A percentile compares a stretch with the other conserved stretches of the same genome.
These are phyloP conservation scores for Bucco capensis DNA, from an alignment of 2,113 vertebrate genomes.

Conservation along the genomic window DNA sequence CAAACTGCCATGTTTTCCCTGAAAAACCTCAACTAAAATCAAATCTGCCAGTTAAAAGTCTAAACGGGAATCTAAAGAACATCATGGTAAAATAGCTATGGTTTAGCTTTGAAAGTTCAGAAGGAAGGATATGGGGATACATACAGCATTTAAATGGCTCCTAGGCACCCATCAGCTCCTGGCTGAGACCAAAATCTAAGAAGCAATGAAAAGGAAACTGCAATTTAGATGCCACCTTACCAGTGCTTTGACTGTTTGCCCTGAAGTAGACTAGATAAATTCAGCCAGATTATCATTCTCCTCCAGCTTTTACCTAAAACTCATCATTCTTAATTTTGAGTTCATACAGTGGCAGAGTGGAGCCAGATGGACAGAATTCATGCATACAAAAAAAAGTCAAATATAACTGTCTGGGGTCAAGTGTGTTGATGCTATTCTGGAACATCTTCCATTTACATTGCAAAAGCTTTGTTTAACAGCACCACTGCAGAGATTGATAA, in stretches of 20 bases:
- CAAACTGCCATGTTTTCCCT: not conserved
- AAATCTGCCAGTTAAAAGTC: not conserved
- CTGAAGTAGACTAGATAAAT: not conserved
- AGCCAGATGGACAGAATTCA: not conserved
- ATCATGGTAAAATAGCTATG: not conserved
- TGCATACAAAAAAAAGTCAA: not conserved
- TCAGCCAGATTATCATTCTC: not conserved
- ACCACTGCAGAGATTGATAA: not conserved
- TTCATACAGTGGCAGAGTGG: not conserved
- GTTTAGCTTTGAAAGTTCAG: not conserved
- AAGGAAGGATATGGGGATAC: too few relatives aligned
- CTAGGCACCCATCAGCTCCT: not conserved
- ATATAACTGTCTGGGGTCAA: not conserved
- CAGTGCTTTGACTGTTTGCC: not conserved
- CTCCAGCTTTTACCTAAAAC: not conserved
- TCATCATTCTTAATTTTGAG: not conserved
- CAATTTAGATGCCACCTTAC: not conserved
- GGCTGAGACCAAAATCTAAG: not conserved
- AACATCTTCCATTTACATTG: not conserved
- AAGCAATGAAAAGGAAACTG: not conserved
- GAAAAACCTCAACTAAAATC: not conserved
- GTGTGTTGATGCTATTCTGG: not conserved
- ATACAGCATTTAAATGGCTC: rapidly evolving
- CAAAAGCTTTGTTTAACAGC: not conserved
- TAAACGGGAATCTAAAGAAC: not conserved